Evolutionary conservation across 2,113 vertebrate genomes (phyloP), one percentile per base, ranked within the genome.

Genomic region (Epinephelus moara): DNA sequence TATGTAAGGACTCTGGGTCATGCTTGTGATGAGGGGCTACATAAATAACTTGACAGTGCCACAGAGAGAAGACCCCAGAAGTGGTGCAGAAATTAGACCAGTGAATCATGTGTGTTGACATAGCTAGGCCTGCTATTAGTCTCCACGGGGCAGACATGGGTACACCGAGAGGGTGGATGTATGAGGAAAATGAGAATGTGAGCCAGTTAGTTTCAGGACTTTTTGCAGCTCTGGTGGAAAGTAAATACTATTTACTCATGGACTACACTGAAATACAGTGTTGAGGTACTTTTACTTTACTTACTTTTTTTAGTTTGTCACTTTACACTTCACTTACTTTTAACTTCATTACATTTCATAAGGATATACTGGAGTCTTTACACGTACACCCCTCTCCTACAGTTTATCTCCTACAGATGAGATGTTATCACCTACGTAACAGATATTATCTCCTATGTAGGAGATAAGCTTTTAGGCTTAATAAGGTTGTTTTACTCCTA

Each of bases 81-180:
- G 55, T 42, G 63, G 72, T 52, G 17, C 57, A 67, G 37, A 80
- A 60, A 82, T 67, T 50, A 71, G 23, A 76, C 25, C 33, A 53
- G 59, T 59, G 25, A 87, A 42, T 59, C 73, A 25, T 66, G 60
- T 57, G 23, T 80, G 74, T 52, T 68, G 83, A 71, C 81, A 61
- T 45, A 42, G 25, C 23, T 19, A 15, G 61, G 61, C 10, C 4
- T 72, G 37, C 40, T 75, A 52, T 56, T 42, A 52, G 70, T 68
- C 67, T 89, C 73, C 70, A 49, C 14, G 7, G 70, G 72, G 18
- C 47, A 75, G 50, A 68, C 40, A 70, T 80, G 21, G 33, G 67
- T 56, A 40, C 42, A 79, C 0, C 50, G 56, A 63, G 63, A 59
- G 12, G 18, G 67, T 62, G n/a, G 66, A 45, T 25, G 27, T 61